Evolutionary conservation across 2,888 invertebrate genomes (phyloP), one percentile per base, ranked within the genome.

Genomic region (Cecidostiba fungosa): DNA sequence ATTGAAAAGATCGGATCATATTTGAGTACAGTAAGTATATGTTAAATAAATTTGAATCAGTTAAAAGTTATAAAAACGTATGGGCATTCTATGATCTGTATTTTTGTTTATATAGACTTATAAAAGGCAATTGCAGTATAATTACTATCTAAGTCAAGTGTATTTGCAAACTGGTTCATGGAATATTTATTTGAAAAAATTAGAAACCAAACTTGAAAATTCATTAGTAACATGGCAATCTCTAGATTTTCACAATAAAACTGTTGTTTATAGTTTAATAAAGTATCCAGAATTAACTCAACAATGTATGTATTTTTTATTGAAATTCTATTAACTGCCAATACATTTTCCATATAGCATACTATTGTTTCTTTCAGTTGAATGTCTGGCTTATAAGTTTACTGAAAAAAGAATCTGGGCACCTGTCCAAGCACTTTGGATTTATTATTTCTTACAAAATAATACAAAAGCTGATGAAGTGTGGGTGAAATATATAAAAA

Each of bases 131-230:
- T 23, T 23, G 5, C 29, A 70, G 6, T 83, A 73, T 59, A 54
- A 29, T 16, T 72, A 47, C 19, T 77, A 72, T 83, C 70, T 83
- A 29, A 83, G 59, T 59, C 36, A 70, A 70, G 77, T 6, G 3
- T 72, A 54, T 29, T n/a, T 77, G 8, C 0, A 70, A 26, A 16
- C 70, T 69, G 83, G 77, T 36, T 54, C 26, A 26, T 83, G 72
- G 69, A 77, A 83, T 59, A 29, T 83, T 19, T 77, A 54, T 70
- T 59, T 83, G 72, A 77, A 72, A 29, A 36, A 83, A 10, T 54
- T 77, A 3, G 29, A 72, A 39, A n/a, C 4, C 10, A 72, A 32
- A 59, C 72, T 83, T 1, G 43, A 43, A 12, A 4, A 72, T 16
- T 43, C 5, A 39, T 23, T 10, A 23, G 1, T 32, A 3, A 77